These are phyloP conservation scores for Artemisiospiza belli DNA, from an alignment of 2,113 vertebrate genomes.

Conservation along the genomic window DNA sequence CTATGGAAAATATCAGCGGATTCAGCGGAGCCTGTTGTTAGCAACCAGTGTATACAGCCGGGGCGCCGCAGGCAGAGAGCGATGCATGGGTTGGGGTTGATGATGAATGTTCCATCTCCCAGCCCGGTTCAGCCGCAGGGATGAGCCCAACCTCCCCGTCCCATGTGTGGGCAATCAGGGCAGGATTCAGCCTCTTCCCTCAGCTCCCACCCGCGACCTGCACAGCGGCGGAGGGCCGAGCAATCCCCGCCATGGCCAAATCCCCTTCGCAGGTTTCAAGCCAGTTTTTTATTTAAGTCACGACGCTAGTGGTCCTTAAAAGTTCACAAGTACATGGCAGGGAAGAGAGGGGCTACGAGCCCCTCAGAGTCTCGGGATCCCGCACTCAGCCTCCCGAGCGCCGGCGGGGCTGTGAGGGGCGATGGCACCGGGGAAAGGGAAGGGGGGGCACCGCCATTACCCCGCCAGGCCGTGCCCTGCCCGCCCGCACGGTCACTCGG, in stretches of 20 bases:
- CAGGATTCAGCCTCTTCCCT: background rate
- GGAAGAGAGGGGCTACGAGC: background rate
- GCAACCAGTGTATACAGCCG: background rate
- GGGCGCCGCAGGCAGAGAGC: background rate
- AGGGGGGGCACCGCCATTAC: rapidly evolving
- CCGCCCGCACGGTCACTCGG: background rate
- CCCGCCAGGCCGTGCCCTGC: too few species aligned
- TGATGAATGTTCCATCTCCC: background rate
- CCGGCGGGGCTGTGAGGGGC: background rate
- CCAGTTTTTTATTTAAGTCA: background rate
- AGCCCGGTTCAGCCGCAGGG: background rate
- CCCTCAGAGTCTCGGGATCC: background rate
- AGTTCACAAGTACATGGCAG: background rate
- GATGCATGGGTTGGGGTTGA: background rate
- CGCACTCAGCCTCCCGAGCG: background rate
- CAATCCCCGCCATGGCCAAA: rapidly evolving
- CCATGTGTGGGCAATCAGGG: background rate
- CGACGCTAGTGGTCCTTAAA: background rate
- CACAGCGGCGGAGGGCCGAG: rapidly evolving
- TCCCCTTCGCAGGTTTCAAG: background rate
- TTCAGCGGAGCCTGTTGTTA: constrained; percentile 32
- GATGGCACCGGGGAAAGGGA: background rate
- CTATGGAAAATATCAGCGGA: background rate
- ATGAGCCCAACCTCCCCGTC: background rate
- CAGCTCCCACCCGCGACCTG: background rate